Base-by-base conservation (phyloP, 1,140 invertebrate species). In the Hycleus phaleratus region DNA sequence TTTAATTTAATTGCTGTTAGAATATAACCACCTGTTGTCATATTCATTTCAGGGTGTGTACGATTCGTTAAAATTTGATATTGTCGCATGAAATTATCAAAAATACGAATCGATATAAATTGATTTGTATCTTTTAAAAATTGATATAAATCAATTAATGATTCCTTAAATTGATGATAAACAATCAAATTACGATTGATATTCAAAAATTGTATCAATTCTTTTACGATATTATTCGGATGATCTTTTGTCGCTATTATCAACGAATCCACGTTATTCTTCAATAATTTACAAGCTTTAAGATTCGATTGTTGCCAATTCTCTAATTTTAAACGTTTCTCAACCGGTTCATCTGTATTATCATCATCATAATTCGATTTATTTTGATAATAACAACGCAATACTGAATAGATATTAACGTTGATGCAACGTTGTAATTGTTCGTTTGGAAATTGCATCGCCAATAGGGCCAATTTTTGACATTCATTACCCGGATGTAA, bases 41-140 rank as follows among this genome's bases (percentile, higher is more conserved):
- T 92, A 59, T 81, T 82, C 12, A 92, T 85, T 68, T 87, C 81
- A 4, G 91, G 91, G 81, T 93, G 90, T 11, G 90, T 93, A 68
- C 91, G 79, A 59, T 89, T 82, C 0, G 87, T 82, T 50, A 93
- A 74, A 42, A 97, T 85, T 80, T 97, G 95, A 80, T 95, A 95
- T 49, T 85, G 84, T 62, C 94, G 80, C 66, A 93, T 76, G 82
- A 93, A 97, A 65, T 88, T 93, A 46, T 90, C 90, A 40, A 86
- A 85, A 1, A 97, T 69, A 71, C 82, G 84, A 26, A 96, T 68
- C 68, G 84, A 85, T 11, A 89, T 79, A 7, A 91, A 81, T 71
- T 85, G 81, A 11, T 78, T 79, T 9, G 77, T 72, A 44, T 79
- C 76, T 71, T 91, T 94, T 9, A 96, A 71, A 59, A 82, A 78